phyloP scores from a whole-genome alignment of 2,797 vertebrate species.

The Bucorvus abyssinicus region DNA sequence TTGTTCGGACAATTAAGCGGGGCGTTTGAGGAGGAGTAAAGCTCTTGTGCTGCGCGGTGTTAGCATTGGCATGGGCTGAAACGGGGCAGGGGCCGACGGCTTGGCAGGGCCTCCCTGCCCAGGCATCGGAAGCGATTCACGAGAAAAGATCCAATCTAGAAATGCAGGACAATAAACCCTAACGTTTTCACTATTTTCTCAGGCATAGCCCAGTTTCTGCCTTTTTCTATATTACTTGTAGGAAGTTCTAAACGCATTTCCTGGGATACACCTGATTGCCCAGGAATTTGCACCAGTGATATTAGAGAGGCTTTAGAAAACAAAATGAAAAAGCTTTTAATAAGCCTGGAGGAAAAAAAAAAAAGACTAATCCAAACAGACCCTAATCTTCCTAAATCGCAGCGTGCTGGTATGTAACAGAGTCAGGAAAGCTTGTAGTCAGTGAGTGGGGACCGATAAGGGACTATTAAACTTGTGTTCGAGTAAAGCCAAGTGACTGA shows the following conservation, averaged over 20 bases:
- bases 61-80: fast-evolving
- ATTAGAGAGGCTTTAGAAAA: neutral
- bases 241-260: fast-evolving
- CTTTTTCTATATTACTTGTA: too few species aligned
- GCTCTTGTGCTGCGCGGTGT: neutral
- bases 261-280: too few species aligned
- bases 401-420: too few species aligned
- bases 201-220: neutral
- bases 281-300: neutral
- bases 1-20: too few species aligned
- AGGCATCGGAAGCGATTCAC: fast-evolving
- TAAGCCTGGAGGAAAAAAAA: fast-evolving
- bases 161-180: fast-evolving
- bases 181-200: too few species aligned
- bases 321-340: fast-evolving
- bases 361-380: neutral
- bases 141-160: fast-evolving
- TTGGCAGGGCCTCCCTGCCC: too few species aligned
- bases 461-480: neutral
- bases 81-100: too few species aligned
- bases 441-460: neutral
- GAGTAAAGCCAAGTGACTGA: neutral
- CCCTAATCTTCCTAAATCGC: neutral
- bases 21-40: too few species aligned
- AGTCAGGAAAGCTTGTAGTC: neutral